Evolutionary conservation across 2,888 invertebrate species (phyloP).

Genomic region (Clanis bilineata): DNA sequence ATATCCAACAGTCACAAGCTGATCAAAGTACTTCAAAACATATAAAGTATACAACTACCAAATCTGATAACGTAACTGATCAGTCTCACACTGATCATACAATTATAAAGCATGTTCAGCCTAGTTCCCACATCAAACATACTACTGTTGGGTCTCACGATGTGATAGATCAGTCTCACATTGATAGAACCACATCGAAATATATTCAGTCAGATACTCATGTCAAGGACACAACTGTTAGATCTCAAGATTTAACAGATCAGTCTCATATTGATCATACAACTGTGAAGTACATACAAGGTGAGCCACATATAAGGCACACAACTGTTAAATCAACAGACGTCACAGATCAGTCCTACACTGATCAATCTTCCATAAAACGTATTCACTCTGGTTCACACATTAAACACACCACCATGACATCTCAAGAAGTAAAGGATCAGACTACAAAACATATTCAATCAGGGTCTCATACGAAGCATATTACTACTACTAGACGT

Average conservation of each 20-base stretch:
- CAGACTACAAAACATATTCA: slow-evolving; percentile 24
- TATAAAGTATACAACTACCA: slow-evolving; percentile 32
- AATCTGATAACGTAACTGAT: slow-evolving; percentile 15
- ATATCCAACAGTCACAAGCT: slow-evolving; percentile 40
- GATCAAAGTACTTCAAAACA: slow-evolving; percentile 44
- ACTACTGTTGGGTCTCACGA: slow-evolving; percentile 28
- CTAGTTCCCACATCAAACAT: slow-evolving; percentile 26
- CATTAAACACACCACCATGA: slow-evolving; percentile 41
- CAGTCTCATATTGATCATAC: slow-evolving; percentile 27
- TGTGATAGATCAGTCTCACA: slow-evolving; percentile 4
- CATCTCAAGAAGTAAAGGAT: slow-evolving; percentile 41
- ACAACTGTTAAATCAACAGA: slow-evolving; percentile 27
- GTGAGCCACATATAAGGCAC: slow-evolving; percentile 25
- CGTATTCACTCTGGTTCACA: slow-evolving; percentile 47
- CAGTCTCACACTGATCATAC: slow-evolving; percentile 26
- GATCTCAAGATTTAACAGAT: slow-evolving; percentile 17
- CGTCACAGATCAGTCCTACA: neutral
- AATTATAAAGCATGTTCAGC: slow-evolving; percentile 14
- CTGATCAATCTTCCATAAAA: slow-evolving; percentile 42
- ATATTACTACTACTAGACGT: slow-evolving; percentile 13
- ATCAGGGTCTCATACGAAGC: slow-evolving; percentile 12
- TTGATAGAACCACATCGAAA: slow-evolving; percentile 38
- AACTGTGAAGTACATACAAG: slow-evolving; percentile 15
- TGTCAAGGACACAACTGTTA: slow-evolving; percentile 31
- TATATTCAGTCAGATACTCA: slow-evolving; percentile 43